Evolutionary conservation across 2,113 vertebrate genomes (phyloP).

Genomic region (Cyanoderma ruficeps): DNA sequence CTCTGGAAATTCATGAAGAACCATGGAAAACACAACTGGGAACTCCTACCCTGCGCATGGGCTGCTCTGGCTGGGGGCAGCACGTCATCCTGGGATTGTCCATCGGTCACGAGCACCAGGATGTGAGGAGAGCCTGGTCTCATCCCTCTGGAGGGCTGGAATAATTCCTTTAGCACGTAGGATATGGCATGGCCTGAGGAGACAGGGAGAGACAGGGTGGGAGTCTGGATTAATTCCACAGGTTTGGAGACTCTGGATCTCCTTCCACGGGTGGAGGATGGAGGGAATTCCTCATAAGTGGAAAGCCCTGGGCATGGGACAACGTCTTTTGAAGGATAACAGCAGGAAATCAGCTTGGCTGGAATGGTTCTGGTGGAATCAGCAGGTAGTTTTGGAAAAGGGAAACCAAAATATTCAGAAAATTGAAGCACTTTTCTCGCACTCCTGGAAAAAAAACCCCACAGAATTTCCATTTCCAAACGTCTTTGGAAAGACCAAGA

Average conservation of each 20-base stretch:
- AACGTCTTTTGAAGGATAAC: fast-evolving
- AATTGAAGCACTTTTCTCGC: not conserved
- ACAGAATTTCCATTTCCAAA: not conserved
- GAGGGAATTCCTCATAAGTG: not conserved
- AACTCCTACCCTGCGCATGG: constrained; percentile 77
- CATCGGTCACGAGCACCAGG: constrained; percentile 86
- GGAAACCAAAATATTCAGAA: not conserved
- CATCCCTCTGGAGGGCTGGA: constrained; percentile 85
- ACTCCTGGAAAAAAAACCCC: not conserved
- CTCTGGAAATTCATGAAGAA: not conserved
- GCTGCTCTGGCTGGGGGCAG: constrained; percentile 80
- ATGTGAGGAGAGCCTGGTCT: constrained; percentile 76
- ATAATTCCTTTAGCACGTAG: constrained; percentile 83
- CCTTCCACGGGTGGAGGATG: not conserved
- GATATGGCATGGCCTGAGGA: constrained; percentile 81
- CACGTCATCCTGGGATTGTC: constrained; percentile 87
- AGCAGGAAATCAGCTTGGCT: not conserved
- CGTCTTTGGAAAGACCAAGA: not conserved
- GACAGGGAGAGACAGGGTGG: not conserved
- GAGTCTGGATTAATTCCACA: not conserved
- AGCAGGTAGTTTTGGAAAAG: not conserved
- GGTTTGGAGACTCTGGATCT: not conserved
- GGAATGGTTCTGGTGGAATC: not conserved
- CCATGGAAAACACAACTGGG: not conserved
- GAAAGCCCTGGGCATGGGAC: not conserved